Evolutionary conservation across 1,140 invertebrate genomes (phyloP).

Genomic region (Lordiphosa clarofinis): DNA sequence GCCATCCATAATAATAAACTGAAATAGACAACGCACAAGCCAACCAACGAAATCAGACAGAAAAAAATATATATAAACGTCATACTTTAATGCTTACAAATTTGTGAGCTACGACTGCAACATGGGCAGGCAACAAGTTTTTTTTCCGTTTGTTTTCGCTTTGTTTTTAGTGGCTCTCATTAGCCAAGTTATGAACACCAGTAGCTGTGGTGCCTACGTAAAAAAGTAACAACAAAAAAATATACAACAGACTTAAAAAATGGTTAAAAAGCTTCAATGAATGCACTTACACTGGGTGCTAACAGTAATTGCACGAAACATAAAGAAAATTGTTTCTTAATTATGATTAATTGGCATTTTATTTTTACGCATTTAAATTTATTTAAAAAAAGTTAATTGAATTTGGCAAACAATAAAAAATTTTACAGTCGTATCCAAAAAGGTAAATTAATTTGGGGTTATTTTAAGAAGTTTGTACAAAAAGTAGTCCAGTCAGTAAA

Average conservation of each 20-base stretch:
- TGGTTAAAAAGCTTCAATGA: slow-evolving; percentile 38
- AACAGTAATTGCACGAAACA: slow-evolving; percentile 15
- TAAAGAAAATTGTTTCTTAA: too few species aligned
- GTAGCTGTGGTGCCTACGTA: slow-evolving; percentile 3
- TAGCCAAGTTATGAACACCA: slow-evolving; percentile 70
- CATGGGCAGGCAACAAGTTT: slow-evolving; percentile 31
- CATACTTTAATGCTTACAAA: slow-evolving; percentile 65
- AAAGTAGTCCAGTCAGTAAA: too few species aligned
- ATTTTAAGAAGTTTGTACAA: too few species aligned
- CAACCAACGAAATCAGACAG: neutral
- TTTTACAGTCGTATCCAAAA: too few species aligned
- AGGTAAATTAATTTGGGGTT: too few species aligned
- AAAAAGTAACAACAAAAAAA: slow-evolving; percentile 26
- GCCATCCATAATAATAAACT: slow-evolving; percentile 74
- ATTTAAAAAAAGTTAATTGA: too few species aligned
- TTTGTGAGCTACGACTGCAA: slow-evolving; percentile 39
- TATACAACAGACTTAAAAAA: slow-evolving; percentile 29
- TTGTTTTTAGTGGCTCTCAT: slow-evolving; percentile 62
- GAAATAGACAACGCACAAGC: slow-evolving; percentile 51
- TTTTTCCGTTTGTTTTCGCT: slow-evolving; percentile 33
- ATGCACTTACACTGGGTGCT: slow-evolving; percentile 13
- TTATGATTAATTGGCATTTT: too few species aligned
- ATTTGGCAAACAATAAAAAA: too few species aligned
- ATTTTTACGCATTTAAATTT: too few species aligned
- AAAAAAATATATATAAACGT: neutral